Conservation (phyloP, 2,888 invertebrate species). For the Taenaris catops region DNA sequence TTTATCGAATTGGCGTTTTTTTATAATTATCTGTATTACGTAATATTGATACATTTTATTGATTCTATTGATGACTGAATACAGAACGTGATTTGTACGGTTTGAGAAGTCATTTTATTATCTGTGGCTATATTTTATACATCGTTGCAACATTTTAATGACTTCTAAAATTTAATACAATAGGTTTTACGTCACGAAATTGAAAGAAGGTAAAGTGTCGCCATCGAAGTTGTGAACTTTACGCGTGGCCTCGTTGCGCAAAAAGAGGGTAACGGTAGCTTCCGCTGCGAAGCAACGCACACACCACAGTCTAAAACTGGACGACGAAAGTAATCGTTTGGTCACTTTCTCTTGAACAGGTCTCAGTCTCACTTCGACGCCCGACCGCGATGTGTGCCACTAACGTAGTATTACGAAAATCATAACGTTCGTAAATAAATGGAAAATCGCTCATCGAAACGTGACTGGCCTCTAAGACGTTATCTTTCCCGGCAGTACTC, state of each 20-base stretch:
- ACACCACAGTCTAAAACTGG: slow-evolving; percentile 34
- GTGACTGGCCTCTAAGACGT: slow-evolving; percentile 20
- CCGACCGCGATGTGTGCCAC: slow-evolving; percentile 30
- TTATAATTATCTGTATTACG: too few species aligned
- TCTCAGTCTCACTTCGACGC: slow-evolving; percentile 34
- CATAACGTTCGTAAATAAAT: slow-evolving; percentile 16
- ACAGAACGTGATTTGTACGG: too few species aligned
- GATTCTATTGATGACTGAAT: too few species aligned
- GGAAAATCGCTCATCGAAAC: slow-evolving; percentile 17
- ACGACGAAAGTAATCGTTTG: slow-evolving; percentile 60
- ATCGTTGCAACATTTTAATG: too few species aligned
- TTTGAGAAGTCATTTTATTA: too few species aligned
- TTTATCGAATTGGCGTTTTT: too few species aligned
- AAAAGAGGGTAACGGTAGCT: slow-evolving; percentile 64
- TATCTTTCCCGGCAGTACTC: slow-evolving; percentile 21
- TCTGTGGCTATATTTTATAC: too few species aligned
- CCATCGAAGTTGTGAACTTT: slow-evolving; percentile 42
- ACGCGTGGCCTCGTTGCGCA: slow-evolving; percentile 56
- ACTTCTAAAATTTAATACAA: too few species aligned
- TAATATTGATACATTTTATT: too few species aligned
- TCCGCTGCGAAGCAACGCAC: slow-evolving; percentile 32
- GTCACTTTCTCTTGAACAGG: slow-evolving; percentile 73
- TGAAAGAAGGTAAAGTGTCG: slow-evolving; percentile 26
- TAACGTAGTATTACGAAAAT: slow-evolving; percentile 7
- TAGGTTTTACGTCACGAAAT: slow-evolving; percentile 1